Evolutionary conservation across 2,797 vertebrate genomes (phyloP).

Genomic region (Carcharodon carcharias): DNA sequence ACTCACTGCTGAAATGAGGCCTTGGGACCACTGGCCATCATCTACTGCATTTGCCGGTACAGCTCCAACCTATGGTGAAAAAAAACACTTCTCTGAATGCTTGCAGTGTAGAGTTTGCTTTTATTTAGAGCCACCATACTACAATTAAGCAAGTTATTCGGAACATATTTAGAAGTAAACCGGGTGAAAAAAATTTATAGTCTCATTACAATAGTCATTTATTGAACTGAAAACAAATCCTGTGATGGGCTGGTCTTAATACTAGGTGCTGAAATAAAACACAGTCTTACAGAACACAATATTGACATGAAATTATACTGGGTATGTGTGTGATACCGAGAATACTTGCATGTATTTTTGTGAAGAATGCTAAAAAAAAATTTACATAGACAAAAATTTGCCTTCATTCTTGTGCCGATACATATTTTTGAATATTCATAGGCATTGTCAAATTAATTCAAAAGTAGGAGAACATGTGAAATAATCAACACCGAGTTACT

Average conservation of each 20-base stretch:
- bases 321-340: background rate
- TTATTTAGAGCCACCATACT: background rate
- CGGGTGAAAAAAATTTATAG: background rate
- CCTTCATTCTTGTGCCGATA: background rate
- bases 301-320: background rate
- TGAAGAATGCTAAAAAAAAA: background rate
- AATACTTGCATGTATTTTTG: background rate
- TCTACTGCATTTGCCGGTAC: conserved; percentile 86
- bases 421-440: background rate
- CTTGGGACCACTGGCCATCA: conserved; percentile 97
- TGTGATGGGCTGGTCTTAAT: background rate
- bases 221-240: background rate
- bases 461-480: background rate
- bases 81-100: background rate
- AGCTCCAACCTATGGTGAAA: conserved; percentile 73
- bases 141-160: background rate
- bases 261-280: background rate
- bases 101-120: background rate
- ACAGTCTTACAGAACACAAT: background rate
- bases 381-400: background rate
- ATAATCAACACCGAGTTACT: background rate
- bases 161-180: background rate
- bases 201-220: background rate
- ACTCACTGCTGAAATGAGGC: conserved; percentile 95
- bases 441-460: background rate